phyloP scores from a whole-genome alignment of 1,140 invertebrate species.

The Rhopalosiphum padi region DNA sequence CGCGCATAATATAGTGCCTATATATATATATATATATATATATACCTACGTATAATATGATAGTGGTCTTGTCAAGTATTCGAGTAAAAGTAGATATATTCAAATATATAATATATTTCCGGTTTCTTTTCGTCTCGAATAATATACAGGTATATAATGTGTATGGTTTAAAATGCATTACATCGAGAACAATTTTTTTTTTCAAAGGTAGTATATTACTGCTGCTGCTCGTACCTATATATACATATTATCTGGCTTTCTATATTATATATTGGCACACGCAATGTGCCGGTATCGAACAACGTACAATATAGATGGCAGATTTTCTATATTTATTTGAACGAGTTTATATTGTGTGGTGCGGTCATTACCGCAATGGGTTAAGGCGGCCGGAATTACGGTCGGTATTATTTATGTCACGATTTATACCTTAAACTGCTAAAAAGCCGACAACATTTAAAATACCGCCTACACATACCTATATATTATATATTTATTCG shows the following conservation, averaged over 20 bases:
- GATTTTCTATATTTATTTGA: constrained; percentile 9
- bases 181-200: neutral
- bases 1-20: neutral
- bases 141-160: neutral
- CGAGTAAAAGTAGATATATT: constrained; percentile 16
- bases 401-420: neutral
- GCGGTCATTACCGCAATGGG: neutral
- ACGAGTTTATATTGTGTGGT: neutral
- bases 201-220: neutral
- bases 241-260: neutral
- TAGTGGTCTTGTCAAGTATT: constrained; percentile 3
- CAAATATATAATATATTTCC: neutral
- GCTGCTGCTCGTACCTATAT: neutral
- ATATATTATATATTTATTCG: neutral
- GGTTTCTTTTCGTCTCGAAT: constrained; percentile 9
- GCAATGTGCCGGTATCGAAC: neutral
- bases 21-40: neutral
- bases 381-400: neutral
- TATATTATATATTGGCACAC: constrained; percentile 6
- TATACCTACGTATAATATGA: neutral
- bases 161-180: neutral
- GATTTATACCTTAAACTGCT: neutral
- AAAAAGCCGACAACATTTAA: neutral
- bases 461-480: neutral
- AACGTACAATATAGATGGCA: neutral